phyloP scores from a whole-genome alignment of 2,113 vertebrate genomes.

The Bufo bufo region DNA sequence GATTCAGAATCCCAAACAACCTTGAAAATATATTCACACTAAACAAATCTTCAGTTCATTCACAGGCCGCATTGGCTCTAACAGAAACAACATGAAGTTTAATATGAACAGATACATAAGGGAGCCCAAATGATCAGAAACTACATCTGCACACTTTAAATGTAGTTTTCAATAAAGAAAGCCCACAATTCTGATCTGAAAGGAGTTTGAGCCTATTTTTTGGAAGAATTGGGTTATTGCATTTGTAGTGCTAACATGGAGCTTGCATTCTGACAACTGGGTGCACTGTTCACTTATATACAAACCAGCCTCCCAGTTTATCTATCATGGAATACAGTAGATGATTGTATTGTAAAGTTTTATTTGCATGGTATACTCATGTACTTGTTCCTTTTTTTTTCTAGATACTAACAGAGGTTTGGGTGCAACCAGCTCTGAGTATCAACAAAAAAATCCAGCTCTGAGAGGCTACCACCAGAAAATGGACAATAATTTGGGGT shows the following conservation, averaged over 20 bases:
- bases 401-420: not conserved
- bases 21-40: too few relatives aligned
- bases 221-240: too few relatives aligned
- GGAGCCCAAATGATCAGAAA: too few relatives aligned
- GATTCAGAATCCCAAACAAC: too few relatives aligned
- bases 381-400: not conserved
- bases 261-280: not conserved
- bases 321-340: not conserved
- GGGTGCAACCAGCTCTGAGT: constrained; percentile 66
- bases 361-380: not conserved
- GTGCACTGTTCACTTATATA: not conserved
- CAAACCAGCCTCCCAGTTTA: not conserved
- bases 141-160: too few relatives aligned
- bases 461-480: constrained; percentile 84
- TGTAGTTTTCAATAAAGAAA: too few relatives aligned
- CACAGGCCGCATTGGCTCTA: too few relatives aligned
- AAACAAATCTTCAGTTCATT: too few relatives aligned
- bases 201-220: not conserved
- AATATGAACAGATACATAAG: too few relatives aligned
- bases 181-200: not conserved
- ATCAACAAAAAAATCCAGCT: constrained; percentile 77
- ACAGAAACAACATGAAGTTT: too few relatives aligned
- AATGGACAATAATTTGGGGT: constrained; percentile 91
- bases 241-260: too few relatives aligned
- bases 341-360: not conserved